Evolutionary conservation across 2,888 invertebrate genomes (phyloP), one percentile per base, ranked within the genome.

Genomic region (Willowsia nigromaculata): DNA sequence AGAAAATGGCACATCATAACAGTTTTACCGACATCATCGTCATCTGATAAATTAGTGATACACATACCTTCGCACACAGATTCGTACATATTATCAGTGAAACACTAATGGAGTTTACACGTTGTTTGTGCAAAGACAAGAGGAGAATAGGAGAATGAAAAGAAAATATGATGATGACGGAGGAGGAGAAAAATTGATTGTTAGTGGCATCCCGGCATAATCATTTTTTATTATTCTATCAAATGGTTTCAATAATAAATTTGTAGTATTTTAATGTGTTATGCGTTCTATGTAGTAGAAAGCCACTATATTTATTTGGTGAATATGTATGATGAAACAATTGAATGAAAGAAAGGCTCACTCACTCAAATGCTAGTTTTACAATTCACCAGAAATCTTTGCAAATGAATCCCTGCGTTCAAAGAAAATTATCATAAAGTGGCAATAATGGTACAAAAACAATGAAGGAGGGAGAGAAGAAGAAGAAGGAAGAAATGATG

Each of bases 51-150:
- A 43, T 40, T 40, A 59, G 40, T 47, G 65, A 65, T 82, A 56
- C 33, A 43, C 40, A 22, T 30, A 27, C 53, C 5, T 62, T 27
- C n/a, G 2, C 15, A 53, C 18, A 53, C n/a, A 53, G 53, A 53
- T 15, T 62, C 7, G 33, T 37, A 15, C 27, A 37, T 18, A 68
- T 68, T 82, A 82, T 82, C 68, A 65, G 30, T 50, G 68, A 82
- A 81, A 43, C n/a, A 68, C 83, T 71, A 83, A 83, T 83, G 56
- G 83, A 83, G 71, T 83, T 83, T 68, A 47, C 68, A 71, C 71
- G 83, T 56, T 27, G 50, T 9, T 56, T 30, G 3, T n/a, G 30
- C 22, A 40, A 47, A 22, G 43, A 43, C 25, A 71, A 71, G 13
- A 50, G 22, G 30, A 30, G 65, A 40, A 53, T 33, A 33, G 27